A percentile compares a stretch with the other conserved stretches of the same genome.
phyloP scores from a whole-genome alignment of 1,140 invertebrate species.

The Muscidifurax raptorellus region DNA sequence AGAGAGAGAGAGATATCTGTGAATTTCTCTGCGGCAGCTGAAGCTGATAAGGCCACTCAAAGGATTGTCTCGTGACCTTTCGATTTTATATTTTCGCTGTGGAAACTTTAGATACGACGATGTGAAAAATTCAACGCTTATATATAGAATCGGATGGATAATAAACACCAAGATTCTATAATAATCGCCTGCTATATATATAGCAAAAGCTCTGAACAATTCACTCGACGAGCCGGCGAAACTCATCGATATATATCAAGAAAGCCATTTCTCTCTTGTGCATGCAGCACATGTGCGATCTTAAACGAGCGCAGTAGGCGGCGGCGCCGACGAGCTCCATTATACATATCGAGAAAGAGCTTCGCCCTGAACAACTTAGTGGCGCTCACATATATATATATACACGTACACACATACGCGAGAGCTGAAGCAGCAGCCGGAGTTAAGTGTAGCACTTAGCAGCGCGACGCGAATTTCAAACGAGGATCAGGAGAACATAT shows the following conservation, averaged over 20 bases:
- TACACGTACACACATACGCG: neutral
- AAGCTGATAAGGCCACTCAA: constrained; percentile 16
- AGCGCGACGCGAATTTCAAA: constrained; percentile 50
- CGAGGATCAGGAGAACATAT: constrained; percentile 34
- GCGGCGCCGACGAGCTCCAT: neutral
- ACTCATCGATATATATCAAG: constrained; percentile 10
- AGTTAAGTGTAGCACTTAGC: constrained; percentile 52
- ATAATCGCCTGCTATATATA: too few relatives aligned
- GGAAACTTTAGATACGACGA: too few relatives aligned
- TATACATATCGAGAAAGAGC: constrained; percentile 43
- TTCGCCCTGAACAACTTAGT: neutral
- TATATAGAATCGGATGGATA: too few relatives aligned
- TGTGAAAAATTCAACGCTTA: too few relatives aligned
- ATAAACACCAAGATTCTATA: too few relatives aligned
- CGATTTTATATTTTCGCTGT: too few relatives aligned
- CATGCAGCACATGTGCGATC: neutral
- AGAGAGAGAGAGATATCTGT: neutral
- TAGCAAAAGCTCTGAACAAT: too few relatives aligned
- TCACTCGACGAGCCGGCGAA: neutral
- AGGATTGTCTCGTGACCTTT: neutral
- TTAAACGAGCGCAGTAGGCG: neutral
- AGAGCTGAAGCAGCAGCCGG: neutral
- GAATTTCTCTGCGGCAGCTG: neutral
- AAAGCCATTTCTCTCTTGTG: neutral
- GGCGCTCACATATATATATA: too few relatives aligned